These are phyloP conservation scores for Premnoplex brunnescens DNA, from an alignment of 2,797 vertebrate species.

Conservation along the genomic window DNA sequence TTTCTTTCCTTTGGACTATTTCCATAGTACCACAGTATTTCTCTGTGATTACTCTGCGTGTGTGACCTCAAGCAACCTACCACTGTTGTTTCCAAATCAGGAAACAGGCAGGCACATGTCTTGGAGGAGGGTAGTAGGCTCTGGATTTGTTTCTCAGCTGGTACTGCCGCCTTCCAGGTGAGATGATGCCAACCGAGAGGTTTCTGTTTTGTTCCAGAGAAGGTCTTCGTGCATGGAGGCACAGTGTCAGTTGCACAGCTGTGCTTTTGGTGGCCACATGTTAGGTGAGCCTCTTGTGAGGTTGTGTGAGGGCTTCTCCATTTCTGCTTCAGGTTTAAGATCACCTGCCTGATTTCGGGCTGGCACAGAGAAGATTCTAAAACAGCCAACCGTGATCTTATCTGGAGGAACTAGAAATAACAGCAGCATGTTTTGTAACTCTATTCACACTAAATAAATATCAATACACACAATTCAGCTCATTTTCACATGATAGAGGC, in stretches of 20 bases:
- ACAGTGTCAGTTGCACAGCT: neutral
- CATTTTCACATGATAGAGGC: neutral
- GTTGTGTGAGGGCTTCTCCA: neutral
- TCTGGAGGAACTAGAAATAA: neutral
- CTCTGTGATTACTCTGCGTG: neutral
- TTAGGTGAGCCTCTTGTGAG: neutral
- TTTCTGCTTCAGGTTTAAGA: neutral
- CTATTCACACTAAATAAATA: neutral
- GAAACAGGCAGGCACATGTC: conserved; percentile 19
- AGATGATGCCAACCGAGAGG: neutral
- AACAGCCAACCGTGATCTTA: conserved; percentile 13
- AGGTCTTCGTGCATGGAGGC: neutral
- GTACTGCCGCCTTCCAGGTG: neutral
- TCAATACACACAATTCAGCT: neutral
- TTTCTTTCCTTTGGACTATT: neutral
- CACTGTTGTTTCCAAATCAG: neutral
- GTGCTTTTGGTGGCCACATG: neutral
- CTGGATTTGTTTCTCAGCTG: conserved; percentile 9
- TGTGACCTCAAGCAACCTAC: conserved; percentile 38
- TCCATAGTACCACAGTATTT: neutral
- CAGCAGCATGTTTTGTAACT: neutral
- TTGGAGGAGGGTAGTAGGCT: neutral
- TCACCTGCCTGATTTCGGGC: neutral
- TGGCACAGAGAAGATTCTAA: neutral
- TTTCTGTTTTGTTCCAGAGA: neutral